phyloP scores from a whole-genome alignment of 2,113 vertebrate species.

The Otocyon megalotis region DNA sequence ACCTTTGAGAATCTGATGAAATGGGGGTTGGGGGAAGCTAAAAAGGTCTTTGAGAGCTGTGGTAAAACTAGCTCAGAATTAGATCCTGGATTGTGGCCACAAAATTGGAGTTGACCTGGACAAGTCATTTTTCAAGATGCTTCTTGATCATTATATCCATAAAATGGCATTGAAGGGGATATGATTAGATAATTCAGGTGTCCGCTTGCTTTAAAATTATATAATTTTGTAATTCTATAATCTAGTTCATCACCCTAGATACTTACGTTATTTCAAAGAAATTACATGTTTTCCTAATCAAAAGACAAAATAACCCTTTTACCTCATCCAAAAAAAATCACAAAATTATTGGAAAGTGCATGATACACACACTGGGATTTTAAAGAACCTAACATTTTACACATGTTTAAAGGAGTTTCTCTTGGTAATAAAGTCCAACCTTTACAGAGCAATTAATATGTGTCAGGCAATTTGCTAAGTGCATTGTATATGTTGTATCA shows the following conservation, averaged over 20 bases:
- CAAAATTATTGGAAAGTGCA: neutral
- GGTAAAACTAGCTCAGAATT: neutral
- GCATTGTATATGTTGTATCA: neutral
- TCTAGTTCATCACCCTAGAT: neutral
- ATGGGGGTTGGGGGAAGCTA: neutral
- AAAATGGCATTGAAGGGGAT: neutral
- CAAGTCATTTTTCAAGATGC: neutral
- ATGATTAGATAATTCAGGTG: neutral
- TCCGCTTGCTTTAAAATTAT: conserved; percentile 20
- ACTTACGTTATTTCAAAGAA: neutral
- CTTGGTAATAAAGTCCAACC: neutral
- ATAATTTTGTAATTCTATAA: neutral
- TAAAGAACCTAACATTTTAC: neutral
- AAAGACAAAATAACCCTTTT: neutral
- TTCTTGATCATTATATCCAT: neutral
- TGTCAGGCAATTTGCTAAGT: neutral
- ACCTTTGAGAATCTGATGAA: neutral
- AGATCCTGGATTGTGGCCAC: neutral
- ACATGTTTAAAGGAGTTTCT: neutral
- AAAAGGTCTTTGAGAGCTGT: neutral
- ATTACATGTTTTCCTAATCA: neutral
- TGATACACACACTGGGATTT: neutral
- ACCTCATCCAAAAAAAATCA: neutral
- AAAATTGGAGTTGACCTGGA: neutral
- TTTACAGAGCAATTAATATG: neutral